These are phyloP conservation scores for Corvus cornix DNA, from an alignment of 2,113 vertebrate genomes.

Conservation along the genomic window DNA sequence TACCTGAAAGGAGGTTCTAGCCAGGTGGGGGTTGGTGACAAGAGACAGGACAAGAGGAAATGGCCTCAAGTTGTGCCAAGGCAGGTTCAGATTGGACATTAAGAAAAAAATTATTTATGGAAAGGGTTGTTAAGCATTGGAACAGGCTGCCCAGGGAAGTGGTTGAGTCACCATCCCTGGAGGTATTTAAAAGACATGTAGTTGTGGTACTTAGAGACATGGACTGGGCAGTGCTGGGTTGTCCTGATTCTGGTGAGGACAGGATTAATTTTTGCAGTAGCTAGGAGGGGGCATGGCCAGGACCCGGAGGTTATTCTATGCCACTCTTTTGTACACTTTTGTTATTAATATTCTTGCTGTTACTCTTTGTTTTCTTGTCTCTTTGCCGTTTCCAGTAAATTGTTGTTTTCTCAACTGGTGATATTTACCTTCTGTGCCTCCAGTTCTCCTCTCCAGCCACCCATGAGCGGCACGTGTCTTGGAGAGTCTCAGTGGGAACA, in stretches of 20 bases:
- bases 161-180: not conserved
- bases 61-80: not conserved
- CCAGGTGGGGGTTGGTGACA: not conserved
- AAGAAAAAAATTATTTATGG: not conserved
- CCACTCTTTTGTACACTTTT: not conserved
- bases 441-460: not conserved
- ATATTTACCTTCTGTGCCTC: not conserved
- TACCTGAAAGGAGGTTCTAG: not conserved
- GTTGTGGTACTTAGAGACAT: not conserved
- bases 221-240: not conserved
- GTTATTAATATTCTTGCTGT: not conserved
- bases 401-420: not conserved
- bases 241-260: not conserved
- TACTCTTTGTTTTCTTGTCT: not conserved
- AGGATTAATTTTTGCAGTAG: not conserved
- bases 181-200: not conserved
- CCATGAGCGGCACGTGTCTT: rapidly evolving
- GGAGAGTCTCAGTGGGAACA: not conserved
- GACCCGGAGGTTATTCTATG: not conserved
- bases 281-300: not conserved
- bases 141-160: not conserved
- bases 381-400: not conserved
- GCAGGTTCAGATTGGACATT: not conserved
- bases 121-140: not conserved
- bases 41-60: not conserved